phyloP scores from a whole-genome alignment of 2,888 invertebrate genomes.

The Protophormia terraenovae region DNA sequence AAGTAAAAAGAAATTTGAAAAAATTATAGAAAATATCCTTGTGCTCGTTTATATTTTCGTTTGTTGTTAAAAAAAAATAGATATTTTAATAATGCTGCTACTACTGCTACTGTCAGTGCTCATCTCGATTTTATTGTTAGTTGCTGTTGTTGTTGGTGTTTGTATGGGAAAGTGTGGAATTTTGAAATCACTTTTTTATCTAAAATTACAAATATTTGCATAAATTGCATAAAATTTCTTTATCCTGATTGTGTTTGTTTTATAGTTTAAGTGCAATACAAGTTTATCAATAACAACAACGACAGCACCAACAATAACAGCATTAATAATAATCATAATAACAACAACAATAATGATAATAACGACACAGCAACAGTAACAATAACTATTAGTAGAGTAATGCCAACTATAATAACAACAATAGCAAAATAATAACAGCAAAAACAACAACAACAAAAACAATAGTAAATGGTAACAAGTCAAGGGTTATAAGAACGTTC shows the following conservation, averaged over 20 bases:
- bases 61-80: not conserved
- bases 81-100: not conserved
- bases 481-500: constrained; percentile 64
- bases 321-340: not conserved
- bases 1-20: not conserved
- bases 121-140: no score
- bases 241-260: constrained; percentile 45
- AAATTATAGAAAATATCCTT: not conserved
- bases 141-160: not conserved
- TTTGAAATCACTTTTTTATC: constrained; percentile 67
- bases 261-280: constrained; percentile 39
- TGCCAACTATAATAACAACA: not conserved
- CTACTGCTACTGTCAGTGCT: not conserved
- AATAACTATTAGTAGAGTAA: no score
- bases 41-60: constrained; percentile 8
- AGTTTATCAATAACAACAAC: not conserved
- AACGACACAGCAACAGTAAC: constrained; percentile 9
- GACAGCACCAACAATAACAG: not conserved
- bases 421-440: not conserved
- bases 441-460: not conserved
- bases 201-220: constrained; percentile 71
- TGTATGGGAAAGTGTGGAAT: constrained; percentile 18
- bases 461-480: constrained; percentile 28
- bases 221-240: constrained; percentile 69
- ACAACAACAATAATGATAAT: constrained; percentile 16